Percentiles rank a stretch among this genome's conserved stretches.
Conservation (phyloP, 2,888 invertebrate species). For the Crossocerus cetratus region DNA sequence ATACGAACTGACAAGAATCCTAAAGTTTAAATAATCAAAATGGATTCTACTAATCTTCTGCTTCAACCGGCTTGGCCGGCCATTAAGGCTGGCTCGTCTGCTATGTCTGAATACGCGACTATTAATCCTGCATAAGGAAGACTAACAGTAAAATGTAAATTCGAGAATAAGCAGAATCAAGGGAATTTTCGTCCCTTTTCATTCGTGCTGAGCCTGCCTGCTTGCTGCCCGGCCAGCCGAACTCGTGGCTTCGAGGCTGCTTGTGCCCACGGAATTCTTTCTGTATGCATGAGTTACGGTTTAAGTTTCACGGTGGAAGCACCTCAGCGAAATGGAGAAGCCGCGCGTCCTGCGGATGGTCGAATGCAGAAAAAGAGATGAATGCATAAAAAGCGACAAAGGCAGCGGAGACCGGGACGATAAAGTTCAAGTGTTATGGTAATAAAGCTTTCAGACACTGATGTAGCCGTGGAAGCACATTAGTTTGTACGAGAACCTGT, state of each 20-base stretch:
- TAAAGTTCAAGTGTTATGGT: too few relatives aligned
- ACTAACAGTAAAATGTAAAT: conserved; percentile 44
- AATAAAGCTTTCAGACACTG: too few relatives aligned
- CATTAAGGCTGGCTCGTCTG: not conserved
- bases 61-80: not conserved
- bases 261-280: conserved; percentile 18
- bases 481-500: too few relatives aligned
- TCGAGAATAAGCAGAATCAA: conserved; percentile 32
- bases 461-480: too few relatives aligned
- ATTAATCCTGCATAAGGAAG: conserved; percentile 36
- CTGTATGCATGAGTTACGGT: conserved; percentile 36
- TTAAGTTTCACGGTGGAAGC: conserved; percentile 28
- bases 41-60: not conserved
- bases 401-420: too few relatives aligned
- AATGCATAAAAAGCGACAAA: not conserved
- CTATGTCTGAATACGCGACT: not conserved
- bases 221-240: conserved; percentile 10
- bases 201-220: not conserved
- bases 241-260: not conserved
- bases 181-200: conserved; percentile 7
- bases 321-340: conserved; percentile 13
- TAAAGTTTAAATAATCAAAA: too few relatives aligned
- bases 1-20: too few relatives aligned
- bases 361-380: not conserved
- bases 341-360: not conserved